Evolutionary conservation across 2,888 invertebrate genomes (phyloP), one percentile per base, ranked within the genome.

Genomic region (Belgica antarctica): DNA sequence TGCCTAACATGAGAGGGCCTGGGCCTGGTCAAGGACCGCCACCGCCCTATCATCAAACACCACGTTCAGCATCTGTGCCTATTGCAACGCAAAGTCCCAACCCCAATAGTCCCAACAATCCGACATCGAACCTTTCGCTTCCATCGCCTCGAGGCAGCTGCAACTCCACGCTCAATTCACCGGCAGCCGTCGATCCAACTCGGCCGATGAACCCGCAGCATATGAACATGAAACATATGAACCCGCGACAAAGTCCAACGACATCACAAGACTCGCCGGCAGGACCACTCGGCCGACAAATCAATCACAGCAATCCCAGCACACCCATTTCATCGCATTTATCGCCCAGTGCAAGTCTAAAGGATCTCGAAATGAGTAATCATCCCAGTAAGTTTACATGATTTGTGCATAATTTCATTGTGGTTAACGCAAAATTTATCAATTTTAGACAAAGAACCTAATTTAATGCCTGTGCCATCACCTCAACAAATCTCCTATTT

Each of bases 401-500:
- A 19, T 19, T 10, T 36, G 2, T 63, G n/a, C 12, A 22, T 62
- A 25, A 19, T 25, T 27, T 27, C 3, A n/a, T n/a, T n/a, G n/a
- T n/a, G 7, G 27, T 34, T 47, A 36, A 71, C 80, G n/a, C 10
- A 10, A 10, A n/a, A 5, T 41, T 41, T 41, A 2, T 41, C n/a
- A n/a, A n/a, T n/a, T 52, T 15, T 22, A 71, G 84, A 83, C 71
- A 91, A 92, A 83, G 92, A 92, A 81, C 90, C 92, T 69, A 94
- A 94, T 80, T 84, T 95, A 77, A 92, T 95, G 90, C 95, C 95
- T 73, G 95, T 96, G 76, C 95, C 96, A 74, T 95, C 95, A 73
- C 96, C 96, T 71, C 94, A 95, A 82, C 95, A 94, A 85, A 94
- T 96, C 78, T 94, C 93, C 75, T 96, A 95, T 83, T 87, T 95